phyloP scores from a whole-genome alignment of 2,113 vertebrate species.

The Anguilla rostrata region DNA sequence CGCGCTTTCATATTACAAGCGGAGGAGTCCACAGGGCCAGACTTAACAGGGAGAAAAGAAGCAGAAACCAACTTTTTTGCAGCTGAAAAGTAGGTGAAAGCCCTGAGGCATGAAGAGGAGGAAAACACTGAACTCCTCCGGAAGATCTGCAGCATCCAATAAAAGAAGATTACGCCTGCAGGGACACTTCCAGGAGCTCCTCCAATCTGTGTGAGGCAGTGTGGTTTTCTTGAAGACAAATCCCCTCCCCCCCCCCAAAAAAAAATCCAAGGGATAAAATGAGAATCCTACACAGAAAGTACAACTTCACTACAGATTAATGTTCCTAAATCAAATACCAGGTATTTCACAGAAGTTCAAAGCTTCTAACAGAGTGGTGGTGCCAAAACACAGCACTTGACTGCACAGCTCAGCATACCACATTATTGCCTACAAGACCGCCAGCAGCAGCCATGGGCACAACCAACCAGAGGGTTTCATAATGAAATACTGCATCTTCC shows the following conservation, averaged over 20 bases:
- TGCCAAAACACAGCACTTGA: background rate
- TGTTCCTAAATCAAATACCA: background rate
- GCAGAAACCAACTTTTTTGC: background rate
- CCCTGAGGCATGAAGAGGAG: background rate
- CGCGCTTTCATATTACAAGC: background rate
- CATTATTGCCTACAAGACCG: background rate
- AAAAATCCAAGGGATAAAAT: background rate
- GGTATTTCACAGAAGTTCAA: background rate
- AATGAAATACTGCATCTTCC: background rate
- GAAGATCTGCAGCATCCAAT: slow-evolving; percentile 4
- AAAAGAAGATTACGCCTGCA: background rate
- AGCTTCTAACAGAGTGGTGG: background rate
- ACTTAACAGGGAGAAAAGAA: background rate
- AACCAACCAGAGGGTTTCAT: background rate
- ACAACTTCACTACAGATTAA: background rate
- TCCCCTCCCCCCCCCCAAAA: background rate
- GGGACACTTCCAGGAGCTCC: background rate
- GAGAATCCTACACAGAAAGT: background rate
- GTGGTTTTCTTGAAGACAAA: background rate
- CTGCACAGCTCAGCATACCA: background rate
- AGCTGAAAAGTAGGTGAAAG: slow-evolving; percentile 4
- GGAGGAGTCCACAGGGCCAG: background rate
- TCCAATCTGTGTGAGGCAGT: background rate
- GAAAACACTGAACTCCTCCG: background rate
- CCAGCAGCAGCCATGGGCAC: background rate